Percentiles rank a stretch among this genome's conserved stretches.
phyloP scores from a whole-genome alignment of 1,140 invertebrate species.

The Drosophila kohkoa region DNA sequence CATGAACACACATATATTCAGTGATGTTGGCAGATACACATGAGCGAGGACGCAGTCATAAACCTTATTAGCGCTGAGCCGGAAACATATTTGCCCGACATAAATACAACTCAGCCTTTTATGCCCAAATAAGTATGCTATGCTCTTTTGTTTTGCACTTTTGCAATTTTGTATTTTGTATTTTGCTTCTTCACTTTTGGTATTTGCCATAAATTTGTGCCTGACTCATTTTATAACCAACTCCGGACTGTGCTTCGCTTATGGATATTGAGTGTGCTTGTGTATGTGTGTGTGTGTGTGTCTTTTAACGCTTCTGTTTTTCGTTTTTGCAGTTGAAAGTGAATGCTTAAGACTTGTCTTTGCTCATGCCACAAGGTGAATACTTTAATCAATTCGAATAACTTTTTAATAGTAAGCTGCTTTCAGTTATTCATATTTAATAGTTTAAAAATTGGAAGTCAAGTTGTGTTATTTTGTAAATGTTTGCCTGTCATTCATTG shows the following conservation, averaged over 20 bases:
- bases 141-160: conserved; percentile 72
- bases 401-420: not conserved
- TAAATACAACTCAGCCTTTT: conserved; percentile 73
- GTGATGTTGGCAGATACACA: conserved; percentile 10
- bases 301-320: conserved; percentile 23
- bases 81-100: conserved; percentile 81
- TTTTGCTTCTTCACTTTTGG: conserved; percentile 48
- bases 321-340: not conserved
- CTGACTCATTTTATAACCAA: conserved; percentile 40
- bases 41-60: conserved; percentile 58
- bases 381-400: not conserved
- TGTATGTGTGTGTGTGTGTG: not conserved
- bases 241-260: conserved; percentile 1
- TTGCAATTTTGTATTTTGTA: conserved; percentile 73
- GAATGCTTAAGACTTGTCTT: conserved; percentile 3
- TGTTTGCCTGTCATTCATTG: no score
- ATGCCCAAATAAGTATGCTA: conserved; percentile 35
- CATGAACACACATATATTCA: conserved; percentile 1
- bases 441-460: no score
- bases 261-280: conserved; percentile 6
- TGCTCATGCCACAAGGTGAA: conserved; percentile 5
- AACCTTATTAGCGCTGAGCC: conserved; percentile 81
- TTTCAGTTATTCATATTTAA: not conserved
- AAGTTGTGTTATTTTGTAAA: no score
- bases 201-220: conserved; percentile 52